A percentile compares a stretch with the other conserved stretches of the same genome.
phyloP scores from a whole-genome alignment of 2,888 invertebrate species.

The Coenonympha glycerion region DNA sequence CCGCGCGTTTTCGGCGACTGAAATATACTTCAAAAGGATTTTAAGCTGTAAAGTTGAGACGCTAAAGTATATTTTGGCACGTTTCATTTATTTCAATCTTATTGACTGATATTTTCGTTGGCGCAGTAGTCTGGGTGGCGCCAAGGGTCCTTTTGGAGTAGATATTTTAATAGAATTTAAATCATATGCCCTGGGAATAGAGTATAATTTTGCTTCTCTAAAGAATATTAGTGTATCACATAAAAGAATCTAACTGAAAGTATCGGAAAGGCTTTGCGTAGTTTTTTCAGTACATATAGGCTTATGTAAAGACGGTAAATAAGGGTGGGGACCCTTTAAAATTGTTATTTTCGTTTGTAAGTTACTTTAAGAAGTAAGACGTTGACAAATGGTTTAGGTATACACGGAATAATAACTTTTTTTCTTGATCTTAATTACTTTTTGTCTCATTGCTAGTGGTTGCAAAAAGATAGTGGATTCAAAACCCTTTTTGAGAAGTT shows the following conservation, averaged over 20 bases:
- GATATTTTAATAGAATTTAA: constrained; percentile 12
- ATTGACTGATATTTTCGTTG: constrained; percentile 39
- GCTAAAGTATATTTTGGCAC: not conserved
- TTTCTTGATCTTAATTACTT: not conserved
- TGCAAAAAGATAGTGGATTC: too few relatives aligned
- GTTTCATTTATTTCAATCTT: constrained; percentile 18
- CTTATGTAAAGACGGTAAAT: constrained; percentile 7
- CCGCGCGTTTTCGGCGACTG: constrained; percentile 33
- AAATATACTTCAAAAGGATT: constrained; percentile 19
- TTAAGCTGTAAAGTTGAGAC: constrained; percentile 14
- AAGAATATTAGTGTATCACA: not conserved
- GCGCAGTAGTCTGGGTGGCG: constrained; percentile 50
- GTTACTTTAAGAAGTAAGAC: constrained; percentile 5
- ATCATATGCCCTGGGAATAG: not conserved
- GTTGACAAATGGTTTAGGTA: not conserved
- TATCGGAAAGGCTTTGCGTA: constrained; percentile 7
- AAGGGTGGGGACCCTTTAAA: constrained; percentile 17
- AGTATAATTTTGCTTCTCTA: not conserved
- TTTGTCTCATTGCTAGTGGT: too few relatives aligned
- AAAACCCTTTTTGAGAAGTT: too few relatives aligned
- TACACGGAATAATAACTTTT: not conserved
- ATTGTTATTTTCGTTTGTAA: constrained; percentile 18
- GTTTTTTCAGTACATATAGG: constrained; percentile 6
- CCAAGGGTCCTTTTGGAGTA: constrained; percentile 27
- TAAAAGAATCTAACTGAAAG: constrained; percentile 15